Conservation (phyloP, 2,797 vertebrate genomes). For the Pagetopsis macropterus region DNA sequence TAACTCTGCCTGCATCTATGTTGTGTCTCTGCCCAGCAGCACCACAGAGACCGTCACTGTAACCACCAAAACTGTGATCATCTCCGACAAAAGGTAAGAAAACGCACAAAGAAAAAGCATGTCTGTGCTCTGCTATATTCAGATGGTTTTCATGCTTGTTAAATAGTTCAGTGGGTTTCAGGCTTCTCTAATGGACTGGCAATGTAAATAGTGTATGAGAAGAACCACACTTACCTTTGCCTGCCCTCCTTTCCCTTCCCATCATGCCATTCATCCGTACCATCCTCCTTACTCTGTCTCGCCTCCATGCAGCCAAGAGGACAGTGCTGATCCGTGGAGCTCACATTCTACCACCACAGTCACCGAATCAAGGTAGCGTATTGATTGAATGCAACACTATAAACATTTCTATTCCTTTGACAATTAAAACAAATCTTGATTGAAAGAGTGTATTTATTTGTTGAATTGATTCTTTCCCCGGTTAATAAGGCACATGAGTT, state of each 20-base stretch:
- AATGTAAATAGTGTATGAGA: conserved; percentile 75
- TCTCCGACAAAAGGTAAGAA: conserved; percentile 62
- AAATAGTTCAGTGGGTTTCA: conserved; percentile 66
- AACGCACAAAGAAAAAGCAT: conserved; percentile 7
- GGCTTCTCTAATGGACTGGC: conserved; percentile 55
- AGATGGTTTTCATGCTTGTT: conserved; percentile 52
- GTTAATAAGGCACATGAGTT: too few relatives aligned
- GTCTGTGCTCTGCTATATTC: conserved; percentile 43
- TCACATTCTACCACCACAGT: conserved; percentile 51
- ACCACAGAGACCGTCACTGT: conserved; percentile 64
- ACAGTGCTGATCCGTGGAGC: conserved; percentile 45
- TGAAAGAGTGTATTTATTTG: too few relatives aligned
- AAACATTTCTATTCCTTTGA: not conserved
- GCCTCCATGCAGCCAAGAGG: conserved; percentile 43
- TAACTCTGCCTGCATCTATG: conserved; percentile 49
- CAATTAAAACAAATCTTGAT: not conserved
- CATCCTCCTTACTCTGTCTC: conserved; percentile 5
- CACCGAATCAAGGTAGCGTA: conserved; percentile 62
- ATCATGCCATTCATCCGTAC: conserved; percentile 49
- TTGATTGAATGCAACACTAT: conserved; percentile 18
- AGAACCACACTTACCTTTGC: conserved; percentile 65
- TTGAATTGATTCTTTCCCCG: too few relatives aligned
- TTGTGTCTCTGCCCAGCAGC: conserved; percentile 54
- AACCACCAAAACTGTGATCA: conserved; percentile 70
- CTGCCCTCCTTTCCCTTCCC: conserved; percentile 56